Conservation (phyloP, 1,140 invertebrate genomes). For the Danaus plexippus region DNA sequence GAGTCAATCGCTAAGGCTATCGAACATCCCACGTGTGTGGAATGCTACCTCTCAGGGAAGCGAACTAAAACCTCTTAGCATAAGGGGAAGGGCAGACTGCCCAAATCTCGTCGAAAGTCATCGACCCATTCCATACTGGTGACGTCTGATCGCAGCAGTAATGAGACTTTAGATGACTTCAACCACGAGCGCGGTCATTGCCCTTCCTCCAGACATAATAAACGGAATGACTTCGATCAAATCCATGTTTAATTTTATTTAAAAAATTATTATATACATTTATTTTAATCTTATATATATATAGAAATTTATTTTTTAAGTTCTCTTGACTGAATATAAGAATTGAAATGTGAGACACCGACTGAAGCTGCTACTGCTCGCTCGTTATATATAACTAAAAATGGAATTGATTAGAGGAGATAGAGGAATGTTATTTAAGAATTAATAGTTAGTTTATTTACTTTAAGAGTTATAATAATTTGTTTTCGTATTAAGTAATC, state of each 20-base stretch:
- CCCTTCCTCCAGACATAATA: slow-evolving; percentile 34
- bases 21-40: slow-evolving; percentile 77
- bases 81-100: slow-evolving; percentile 70
- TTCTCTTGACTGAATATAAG: slow-evolving; percentile 15
- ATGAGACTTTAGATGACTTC: slow-evolving; percentile 59
- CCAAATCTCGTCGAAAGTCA: slow-evolving; percentile 65
- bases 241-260: slow-evolving; percentile 54
- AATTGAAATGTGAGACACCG: slow-evolving; percentile 1
- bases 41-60: slow-evolving; percentile 74
- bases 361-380: slow-evolving; percentile 13
- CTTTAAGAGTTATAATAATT: slow-evolving; percentile 16
- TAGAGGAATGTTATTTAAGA: slow-evolving; percentile 19
- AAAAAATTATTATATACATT: slow-evolving; percentile 1
- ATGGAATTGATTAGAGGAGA: slow-evolving; percentile 39
- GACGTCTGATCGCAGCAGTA: slow-evolving; percentile 62
- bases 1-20: slow-evolving; percentile 72
- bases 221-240: slow-evolving; percentile 50
- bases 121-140: slow-evolving; percentile 51
- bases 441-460: slow-evolving; percentile 24
- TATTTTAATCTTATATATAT: slow-evolving; percentile 12
- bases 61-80: slow-evolving; percentile 75
- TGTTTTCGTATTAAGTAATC: slow-evolving; percentile 21
- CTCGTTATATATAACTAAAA: slow-evolving; percentile 17
- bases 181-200: slow-evolving; percentile 40
- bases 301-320: slow-evolving; percentile 18